Conservation (phyloP, 2,888 invertebrate genomes). For the Phaonia tiefii region DNA sequence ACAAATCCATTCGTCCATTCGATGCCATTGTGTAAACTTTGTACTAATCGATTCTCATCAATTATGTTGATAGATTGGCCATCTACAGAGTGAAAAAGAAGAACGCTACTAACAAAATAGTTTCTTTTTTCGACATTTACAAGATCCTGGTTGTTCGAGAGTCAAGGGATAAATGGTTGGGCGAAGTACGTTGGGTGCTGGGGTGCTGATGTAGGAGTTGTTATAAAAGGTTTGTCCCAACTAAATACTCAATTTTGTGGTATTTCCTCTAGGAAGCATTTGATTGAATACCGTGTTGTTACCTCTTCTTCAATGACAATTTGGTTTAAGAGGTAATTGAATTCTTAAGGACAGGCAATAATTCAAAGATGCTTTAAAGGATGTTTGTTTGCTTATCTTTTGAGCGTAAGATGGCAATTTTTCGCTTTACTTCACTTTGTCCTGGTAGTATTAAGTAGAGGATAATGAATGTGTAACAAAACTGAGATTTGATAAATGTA, state of each 20-base stretch:
- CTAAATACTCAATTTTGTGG: conserved; percentile 63
- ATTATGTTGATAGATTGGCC: conserved; percentile 79
- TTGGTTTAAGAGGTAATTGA: conserved; percentile 58
- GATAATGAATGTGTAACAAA: too few relatives aligned
- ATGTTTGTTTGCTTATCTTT: neutral
- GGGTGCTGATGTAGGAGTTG: neutral
- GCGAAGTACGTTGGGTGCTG: too few relatives aligned
- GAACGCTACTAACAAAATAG: conserved; percentile 67
- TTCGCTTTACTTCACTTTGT: conserved; percentile 1
- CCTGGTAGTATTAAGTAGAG: neutral
- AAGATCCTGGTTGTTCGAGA: neutral
- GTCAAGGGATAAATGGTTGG: neutral
- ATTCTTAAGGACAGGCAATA: conserved; percentile 50
- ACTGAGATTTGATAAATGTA: conserved; percentile 6
- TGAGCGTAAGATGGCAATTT: conserved; percentile 8
- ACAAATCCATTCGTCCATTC: conserved; percentile 42
- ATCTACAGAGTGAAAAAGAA: conserved; percentile 52
- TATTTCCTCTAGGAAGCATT: conserved; percentile 40
- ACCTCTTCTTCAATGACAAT: conserved; percentile 64
- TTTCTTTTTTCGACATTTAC: conserved; percentile 43
- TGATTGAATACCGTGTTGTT: conserved; percentile 33
- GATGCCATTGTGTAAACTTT: conserved; percentile 53
- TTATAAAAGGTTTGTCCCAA: conserved; percentile 49
- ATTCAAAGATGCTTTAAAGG: conserved; percentile 15
- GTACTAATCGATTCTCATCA: conserved; percentile 79